A percentile compares a stretch with the other conserved stretches of the same genome.
phyloP scores from a whole-genome alignment of 2,888 invertebrate genomes.

The Leucozona laternaria region DNA sequence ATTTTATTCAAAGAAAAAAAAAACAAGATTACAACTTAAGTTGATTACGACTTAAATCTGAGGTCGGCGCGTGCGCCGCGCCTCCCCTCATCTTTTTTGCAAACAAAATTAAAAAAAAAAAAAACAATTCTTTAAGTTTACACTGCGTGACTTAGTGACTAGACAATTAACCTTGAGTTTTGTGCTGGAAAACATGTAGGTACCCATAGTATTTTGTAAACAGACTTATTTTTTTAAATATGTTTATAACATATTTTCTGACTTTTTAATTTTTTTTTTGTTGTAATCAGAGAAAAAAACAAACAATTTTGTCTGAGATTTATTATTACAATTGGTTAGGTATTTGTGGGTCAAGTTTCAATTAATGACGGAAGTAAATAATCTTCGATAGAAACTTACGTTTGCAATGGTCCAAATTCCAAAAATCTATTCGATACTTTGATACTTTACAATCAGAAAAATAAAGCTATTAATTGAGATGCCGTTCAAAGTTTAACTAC shows the following conservation, averaged over 20 bases:
- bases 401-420: not conserved
- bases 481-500: not conserved
- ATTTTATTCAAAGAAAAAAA: constrained; percentile 23
- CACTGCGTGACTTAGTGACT: constrained; percentile 18
- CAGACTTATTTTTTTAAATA: constrained; percentile 24
- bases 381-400: not conserved
- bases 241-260: constrained; percentile 4
- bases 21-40: constrained; percentile 3
- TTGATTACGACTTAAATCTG: constrained; percentile 13
- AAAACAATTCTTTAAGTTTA: not conserved
- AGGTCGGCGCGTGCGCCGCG: not conserved
- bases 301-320: not conserved
- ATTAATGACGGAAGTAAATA: constrained; percentile 4
- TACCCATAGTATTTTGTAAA: constrained; percentile 45
- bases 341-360: not conserved
- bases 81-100: not conserved
- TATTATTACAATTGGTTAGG: not conserved
- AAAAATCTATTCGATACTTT: not conserved
- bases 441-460: not conserved
- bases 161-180: constrained; percentile 26
- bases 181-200: constrained; percentile 43
- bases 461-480: not conserved
- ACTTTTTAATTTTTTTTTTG: not conserved
- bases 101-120: not conserved
- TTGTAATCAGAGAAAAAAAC: not conserved